phyloP scores from a whole-genome alignment of 2,888 invertebrate species.

The Odontocerum albicorne region DNA sequence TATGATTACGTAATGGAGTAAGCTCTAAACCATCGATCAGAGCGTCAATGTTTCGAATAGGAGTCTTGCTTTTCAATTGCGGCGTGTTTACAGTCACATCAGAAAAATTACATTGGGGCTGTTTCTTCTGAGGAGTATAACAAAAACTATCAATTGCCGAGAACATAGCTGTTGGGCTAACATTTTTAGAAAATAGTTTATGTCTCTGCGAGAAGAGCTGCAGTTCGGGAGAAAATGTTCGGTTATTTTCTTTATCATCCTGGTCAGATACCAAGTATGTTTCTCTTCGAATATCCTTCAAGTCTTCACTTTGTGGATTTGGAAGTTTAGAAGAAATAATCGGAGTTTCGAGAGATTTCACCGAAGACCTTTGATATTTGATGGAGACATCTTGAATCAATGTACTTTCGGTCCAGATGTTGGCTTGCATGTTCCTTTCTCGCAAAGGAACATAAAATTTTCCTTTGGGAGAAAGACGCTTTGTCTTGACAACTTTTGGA shows the following conservation, averaged over 20 bases:
- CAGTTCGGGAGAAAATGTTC: not conserved
- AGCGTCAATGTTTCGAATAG: conserved; percentile 11
- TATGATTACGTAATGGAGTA: conserved; percentile 16
- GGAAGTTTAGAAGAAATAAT: conserved; percentile 3
- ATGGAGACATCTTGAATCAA: conserved; percentile 16
- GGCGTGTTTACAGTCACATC: too few species aligned
- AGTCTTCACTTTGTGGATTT: conserved; percentile 12
- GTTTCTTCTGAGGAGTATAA: too few species aligned
- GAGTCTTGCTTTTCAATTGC: too few species aligned
- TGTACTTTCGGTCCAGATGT: too few species aligned
- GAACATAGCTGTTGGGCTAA: conserved; percentile 19
- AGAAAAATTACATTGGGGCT: too few species aligned
- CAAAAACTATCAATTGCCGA: conserved; percentile 34
- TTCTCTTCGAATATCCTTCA: conserved; percentile 21
- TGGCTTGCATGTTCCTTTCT: too few species aligned
- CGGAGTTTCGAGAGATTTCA: not conserved
- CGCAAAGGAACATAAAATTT: conserved; percentile 9
- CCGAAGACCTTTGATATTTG: conserved; percentile 11
- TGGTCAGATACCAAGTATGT: conserved; percentile 26
- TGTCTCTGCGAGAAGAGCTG: too few species aligned
- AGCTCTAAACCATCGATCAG: conserved; percentile 23
- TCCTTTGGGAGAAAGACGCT: conserved; percentile 9
- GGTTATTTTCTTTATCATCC: conserved; percentile 28
- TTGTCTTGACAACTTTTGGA: conserved; percentile 14
- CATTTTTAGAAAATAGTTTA: too few species aligned